These are phyloP conservation scores for Hypercompe scribonia DNA, from an alignment of 2,888 invertebrate species.

Conservation along the genomic window DNA sequence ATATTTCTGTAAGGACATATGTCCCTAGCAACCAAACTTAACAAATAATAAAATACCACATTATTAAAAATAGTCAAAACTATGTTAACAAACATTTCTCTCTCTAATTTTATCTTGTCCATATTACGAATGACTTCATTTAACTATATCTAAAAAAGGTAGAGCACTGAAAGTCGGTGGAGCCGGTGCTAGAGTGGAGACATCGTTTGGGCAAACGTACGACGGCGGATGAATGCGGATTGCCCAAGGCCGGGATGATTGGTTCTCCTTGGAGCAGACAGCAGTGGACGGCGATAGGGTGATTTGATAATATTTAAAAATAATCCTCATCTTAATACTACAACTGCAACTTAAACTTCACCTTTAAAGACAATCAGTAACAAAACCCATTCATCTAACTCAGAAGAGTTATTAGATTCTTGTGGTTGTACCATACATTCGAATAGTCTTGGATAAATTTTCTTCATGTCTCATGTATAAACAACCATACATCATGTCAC, in stretches of 20 bases:
- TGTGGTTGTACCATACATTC: constrained; percentile 33
- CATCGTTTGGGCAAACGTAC: too few relatives aligned
- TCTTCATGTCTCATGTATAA: background rate
- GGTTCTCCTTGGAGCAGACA: too few relatives aligned
- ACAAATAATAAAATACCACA: too few relatives aligned
- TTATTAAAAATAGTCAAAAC: too few relatives aligned
- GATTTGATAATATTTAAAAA: constrained; percentile 40
- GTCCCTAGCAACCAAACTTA: too few relatives aligned
- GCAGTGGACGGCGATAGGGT: too few relatives aligned
- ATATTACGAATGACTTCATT: constrained; percentile 27
- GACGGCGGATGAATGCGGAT: too few relatives aligned
- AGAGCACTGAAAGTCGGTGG: too few relatives aligned
- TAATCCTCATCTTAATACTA: constrained; percentile 35
- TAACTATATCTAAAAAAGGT: constrained; percentile 43
- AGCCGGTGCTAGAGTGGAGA: too few relatives aligned
- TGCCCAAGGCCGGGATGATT: too few relatives aligned
- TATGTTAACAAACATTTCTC: background rate
- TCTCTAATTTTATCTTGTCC: background rate
- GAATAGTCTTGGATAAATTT: constrained; percentile 19
- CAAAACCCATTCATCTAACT: constrained; percentile 68
- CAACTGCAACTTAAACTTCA: constrained; percentile 57
- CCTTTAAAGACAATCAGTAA: constrained; percentile 68
- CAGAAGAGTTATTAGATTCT: constrained; percentile 66
- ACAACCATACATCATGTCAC: background rate
- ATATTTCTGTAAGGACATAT: too few relatives aligned